A percentile compares a stretch with the other conserved stretches of the same genome.
Evolutionary conservation across 2,113 vertebrate species (phyloP).

Genomic region (Eolophus roseicapilla): DNA sequence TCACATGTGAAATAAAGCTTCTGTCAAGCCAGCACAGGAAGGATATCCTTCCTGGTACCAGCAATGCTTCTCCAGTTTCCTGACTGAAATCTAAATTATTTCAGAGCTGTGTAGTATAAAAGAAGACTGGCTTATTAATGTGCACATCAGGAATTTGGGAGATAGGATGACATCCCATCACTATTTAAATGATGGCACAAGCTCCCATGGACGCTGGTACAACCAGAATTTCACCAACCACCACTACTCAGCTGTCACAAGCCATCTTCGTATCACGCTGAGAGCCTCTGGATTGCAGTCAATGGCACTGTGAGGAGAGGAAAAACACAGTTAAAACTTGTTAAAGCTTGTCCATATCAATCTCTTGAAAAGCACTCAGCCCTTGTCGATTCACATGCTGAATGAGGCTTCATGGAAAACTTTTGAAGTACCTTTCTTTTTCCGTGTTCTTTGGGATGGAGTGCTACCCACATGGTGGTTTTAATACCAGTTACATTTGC

Average conservation of each 20-base stretch:
- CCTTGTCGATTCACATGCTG: not conserved
- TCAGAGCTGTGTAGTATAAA: not conserved
- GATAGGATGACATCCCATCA: not conserved
- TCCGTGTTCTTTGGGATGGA: not conserved
- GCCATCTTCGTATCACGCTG: not conserved
- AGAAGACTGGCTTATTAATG: not conserved
- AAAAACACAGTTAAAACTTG: not conserved
- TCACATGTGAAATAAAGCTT: not conserved
- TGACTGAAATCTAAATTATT: not conserved
- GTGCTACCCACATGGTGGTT: rapidly evolving
- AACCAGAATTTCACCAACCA: not conserved
- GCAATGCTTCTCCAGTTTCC: not conserved
- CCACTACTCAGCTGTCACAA: not conserved
- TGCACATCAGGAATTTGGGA: not conserved
- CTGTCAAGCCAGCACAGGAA: not conserved
- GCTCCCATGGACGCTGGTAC: not conserved
- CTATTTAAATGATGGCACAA: not conserved
- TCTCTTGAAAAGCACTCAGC: not conserved
- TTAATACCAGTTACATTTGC: not conserved
- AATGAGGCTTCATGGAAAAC: not conserved
- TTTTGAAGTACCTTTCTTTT: not conserved
- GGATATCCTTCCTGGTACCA: not conserved
- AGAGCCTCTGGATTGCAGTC: rapidly evolving
- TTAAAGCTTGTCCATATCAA: not conserved
- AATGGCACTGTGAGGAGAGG: not conserved